Evolutionary conservation across 1,140 invertebrate species (phyloP).

Genomic region (Drosophila ohnishii): DNA sequence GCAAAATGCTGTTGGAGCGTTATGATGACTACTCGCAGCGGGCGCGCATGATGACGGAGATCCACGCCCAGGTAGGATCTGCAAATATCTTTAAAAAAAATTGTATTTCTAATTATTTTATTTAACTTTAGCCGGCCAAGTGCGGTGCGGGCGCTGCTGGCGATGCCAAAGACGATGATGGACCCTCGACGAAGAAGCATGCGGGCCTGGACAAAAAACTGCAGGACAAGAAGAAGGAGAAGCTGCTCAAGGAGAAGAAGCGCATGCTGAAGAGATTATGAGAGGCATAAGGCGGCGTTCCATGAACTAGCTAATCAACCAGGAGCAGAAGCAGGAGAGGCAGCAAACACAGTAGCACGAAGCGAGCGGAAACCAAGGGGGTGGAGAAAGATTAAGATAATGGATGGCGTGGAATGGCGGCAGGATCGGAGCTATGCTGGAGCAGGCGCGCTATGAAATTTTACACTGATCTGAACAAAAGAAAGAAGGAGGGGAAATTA

Average conservation of each 20-base stretch:
- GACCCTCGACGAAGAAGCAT: slow-evolving; percentile 92
- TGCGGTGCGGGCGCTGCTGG: slow-evolving; percentile 60
- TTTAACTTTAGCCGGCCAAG: slow-evolving; percentile 68
- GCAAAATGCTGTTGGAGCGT: slow-evolving; percentile 94
- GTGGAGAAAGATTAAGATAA: background rate
- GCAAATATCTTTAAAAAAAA: background rate
- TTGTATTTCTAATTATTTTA: background rate
- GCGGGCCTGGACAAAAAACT: slow-evolving; percentile 89
- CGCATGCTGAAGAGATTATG: slow-evolving; percentile 94
- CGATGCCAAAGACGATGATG: slow-evolving; percentile 84
- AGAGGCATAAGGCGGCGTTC: slow-evolving; percentile 84
- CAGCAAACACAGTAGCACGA: slow-evolving; percentile 16
- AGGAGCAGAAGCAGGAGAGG: slow-evolving; percentile 12
- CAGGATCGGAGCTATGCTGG: slow-evolving; percentile 26
- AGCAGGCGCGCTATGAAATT: slow-evolving; percentile 60
- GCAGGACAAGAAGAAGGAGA: slow-evolving; percentile 89
- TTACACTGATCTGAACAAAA: slow-evolving; percentile 61
- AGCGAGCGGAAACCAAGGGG: slow-evolving; percentile 14
- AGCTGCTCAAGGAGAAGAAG: slow-evolving; percentile 92
- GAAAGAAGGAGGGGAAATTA: slow-evolving; percentile 15
- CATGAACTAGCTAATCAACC: slow-evolving; percentile 19
- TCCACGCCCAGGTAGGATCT: slow-evolving; percentile 88
- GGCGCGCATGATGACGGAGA: slow-evolving; percentile 97
- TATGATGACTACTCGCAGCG: slow-evolving; percentile 95
- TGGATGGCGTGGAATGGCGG: slow-evolving; percentile 13